Conservation (phyloP, 2,797 vertebrate species). For the Hapalemur alaotrensis region DNA sequence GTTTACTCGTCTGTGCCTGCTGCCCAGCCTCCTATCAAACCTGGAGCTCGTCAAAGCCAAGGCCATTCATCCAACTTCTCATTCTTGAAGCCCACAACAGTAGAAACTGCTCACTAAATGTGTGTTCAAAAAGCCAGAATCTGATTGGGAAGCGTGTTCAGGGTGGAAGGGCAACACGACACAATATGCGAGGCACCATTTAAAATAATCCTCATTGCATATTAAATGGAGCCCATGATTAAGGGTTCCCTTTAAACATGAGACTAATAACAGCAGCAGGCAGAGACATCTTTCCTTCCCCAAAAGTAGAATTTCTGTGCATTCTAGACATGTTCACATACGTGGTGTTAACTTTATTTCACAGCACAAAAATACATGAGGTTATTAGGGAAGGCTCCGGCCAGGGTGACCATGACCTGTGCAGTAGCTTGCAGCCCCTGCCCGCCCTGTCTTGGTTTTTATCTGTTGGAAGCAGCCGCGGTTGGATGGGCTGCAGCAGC, state of each 20-base stretch:
- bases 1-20: background rate
- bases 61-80: background rate
- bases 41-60: background rate
- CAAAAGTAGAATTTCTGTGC: background rate
- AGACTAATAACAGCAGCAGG: background rate
- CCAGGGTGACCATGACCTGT: background rate
- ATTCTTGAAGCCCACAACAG: background rate
- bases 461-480: background rate
- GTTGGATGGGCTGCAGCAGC: background rate
- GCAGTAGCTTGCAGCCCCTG: rapidly evolving
- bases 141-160: background rate
- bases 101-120: background rate
- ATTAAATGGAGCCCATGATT: background rate
- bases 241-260: background rate
- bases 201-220: background rate
- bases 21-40: background rate
- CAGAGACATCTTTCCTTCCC: background rate
- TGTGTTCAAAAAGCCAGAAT: background rate
- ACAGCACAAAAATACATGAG: background rate
- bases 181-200: rapidly evolving
- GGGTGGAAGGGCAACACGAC: background rate
- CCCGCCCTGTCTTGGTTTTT: background rate
- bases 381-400: background rate
- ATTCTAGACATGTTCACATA: background rate
- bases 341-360: background rate